Evolutionary conservation across 1,140 invertebrate species (phyloP), one percentile per base, ranked within the genome.

Genomic region (Callitettix versicolor): DNA sequence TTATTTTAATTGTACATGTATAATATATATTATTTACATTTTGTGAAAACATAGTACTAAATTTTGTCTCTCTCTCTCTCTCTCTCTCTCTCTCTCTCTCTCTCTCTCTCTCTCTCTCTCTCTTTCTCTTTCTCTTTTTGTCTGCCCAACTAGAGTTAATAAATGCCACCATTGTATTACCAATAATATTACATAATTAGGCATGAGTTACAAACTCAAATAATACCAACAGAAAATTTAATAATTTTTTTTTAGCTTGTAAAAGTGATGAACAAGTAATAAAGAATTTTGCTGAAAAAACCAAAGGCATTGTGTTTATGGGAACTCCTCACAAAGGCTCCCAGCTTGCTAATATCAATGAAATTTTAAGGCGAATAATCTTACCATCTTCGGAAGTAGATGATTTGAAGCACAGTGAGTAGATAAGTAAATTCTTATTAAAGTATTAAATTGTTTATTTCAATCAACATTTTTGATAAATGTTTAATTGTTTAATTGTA

Each of bases 361-460:
- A 68, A 60, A 48, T 58, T 54, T 42, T 64, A 67, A 15, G 63
- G 67, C 68, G 78, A 64, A 64, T 91, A 3, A 65, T 90, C 7
- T 82, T 81, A 76, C 88, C 88, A 36, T 87, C 88, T 0, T 69
- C 80, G 41, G 88, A 91, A 75, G 85, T 91, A 1, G 77, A 83
- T 63, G 86, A 91, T 69, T 69, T 93, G 6, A 71, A 79, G 64
- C 76, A 82, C 77, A 77, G 84, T 85, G 70, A 63, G 57, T 58
- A 55, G 42, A 54, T 17, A 38, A 38, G 20, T 36, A 30, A 30
- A 30, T 30, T 30, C 9, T 30, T 30, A 30, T n/a, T n/a, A n/a
- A n/a, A n/a, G n/a, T n/a, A n/a, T n/a, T n/a, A n/a, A n/a, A n/a
- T n/a, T n/a, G n/a, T n/a, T n/a, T n/a, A n/a, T n/a, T n/a, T n/a